Conservation (phyloP, 2,888 invertebrate species). For the Tenthredo mesomela region DNA sequence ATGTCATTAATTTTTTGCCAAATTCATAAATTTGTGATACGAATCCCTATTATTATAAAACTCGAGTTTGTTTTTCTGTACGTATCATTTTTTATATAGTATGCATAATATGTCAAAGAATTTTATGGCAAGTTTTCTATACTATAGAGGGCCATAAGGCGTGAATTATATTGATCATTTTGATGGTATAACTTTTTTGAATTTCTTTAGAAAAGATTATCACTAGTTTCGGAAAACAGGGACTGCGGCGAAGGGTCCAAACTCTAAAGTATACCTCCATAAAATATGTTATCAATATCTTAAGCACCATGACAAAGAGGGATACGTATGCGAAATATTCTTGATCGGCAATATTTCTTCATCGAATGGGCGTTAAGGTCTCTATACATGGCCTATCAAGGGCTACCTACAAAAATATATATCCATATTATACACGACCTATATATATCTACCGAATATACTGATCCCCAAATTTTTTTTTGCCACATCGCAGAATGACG, state of each 20-base stretch:
- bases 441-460: constrained; percentile 20
- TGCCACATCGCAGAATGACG: neutral
- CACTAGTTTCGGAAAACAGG: constrained; percentile 35
- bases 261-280: constrained; percentile 20
- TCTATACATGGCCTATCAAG: constrained; percentile 6
- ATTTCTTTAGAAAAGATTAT: constrained; percentile 6
- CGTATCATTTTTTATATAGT: too few species aligned
- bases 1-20: neutral
- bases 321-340: constrained; percentile 43
- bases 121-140: neutral
- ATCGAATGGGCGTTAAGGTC: constrained; percentile 25
- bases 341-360: constrained; percentile 29
- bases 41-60: too few species aligned
- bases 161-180: constrained; percentile 22
- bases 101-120: too few species aligned
- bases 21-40: neutral
- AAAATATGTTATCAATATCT: constrained; percentile 46
- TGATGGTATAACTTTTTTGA: constrained; percentile 5
- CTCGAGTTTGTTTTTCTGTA: neutral
- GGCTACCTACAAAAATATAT: constrained; percentile 35
- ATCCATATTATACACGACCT: constrained; percentile 12
- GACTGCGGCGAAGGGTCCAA: constrained; percentile 17
- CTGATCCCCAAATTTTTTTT: constrained; percentile 29
- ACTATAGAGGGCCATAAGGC: neutral
- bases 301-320: constrained; percentile 49